Evolutionary conservation across 2,113 vertebrate species (phyloP).

Genomic region (Brienomyrus longianalis): DNA sequence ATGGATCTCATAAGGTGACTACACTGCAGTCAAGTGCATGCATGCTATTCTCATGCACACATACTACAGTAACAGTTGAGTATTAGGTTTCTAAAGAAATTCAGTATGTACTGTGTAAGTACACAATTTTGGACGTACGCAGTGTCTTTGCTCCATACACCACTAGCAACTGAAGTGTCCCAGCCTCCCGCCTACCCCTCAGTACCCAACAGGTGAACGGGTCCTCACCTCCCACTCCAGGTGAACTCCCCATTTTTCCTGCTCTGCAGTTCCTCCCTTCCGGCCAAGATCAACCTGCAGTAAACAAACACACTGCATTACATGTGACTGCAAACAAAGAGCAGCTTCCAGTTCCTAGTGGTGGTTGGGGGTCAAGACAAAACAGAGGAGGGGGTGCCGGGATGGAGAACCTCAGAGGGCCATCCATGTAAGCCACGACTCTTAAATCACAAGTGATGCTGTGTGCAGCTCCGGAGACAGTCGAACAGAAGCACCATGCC

Average conservation of each 20-base stretch:
- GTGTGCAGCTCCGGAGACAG: background rate
- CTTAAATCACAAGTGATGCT: background rate
- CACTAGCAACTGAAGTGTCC: background rate
- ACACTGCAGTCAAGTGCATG: background rate
- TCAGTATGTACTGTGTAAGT: background rate
- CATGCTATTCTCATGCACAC: background rate
- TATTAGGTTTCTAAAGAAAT: background rate
- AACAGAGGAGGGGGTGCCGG: background rate
- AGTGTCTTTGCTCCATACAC: background rate
- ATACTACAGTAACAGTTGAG: background rate
- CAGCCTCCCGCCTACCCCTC: background rate
- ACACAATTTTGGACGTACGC: background rate
- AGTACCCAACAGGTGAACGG: background rate
- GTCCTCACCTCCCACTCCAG: background rate
- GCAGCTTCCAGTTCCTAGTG: background rate
- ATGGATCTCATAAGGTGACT: background rate
- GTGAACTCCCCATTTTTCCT: background rate
- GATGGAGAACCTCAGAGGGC: background rate
- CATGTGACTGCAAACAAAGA: background rate
- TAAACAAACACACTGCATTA: slow-evolving; percentile 6
- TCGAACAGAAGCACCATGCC: background rate
- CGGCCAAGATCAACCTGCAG: background rate
- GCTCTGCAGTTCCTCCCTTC: background rate
- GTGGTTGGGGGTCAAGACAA: background rate
- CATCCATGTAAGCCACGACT: background rate